A percentile compares a stretch with the other conserved stretches of the same genome.
Conservation (phyloP, 2,113 vertebrate species). For the Megatriorchis doriae region DNA sequence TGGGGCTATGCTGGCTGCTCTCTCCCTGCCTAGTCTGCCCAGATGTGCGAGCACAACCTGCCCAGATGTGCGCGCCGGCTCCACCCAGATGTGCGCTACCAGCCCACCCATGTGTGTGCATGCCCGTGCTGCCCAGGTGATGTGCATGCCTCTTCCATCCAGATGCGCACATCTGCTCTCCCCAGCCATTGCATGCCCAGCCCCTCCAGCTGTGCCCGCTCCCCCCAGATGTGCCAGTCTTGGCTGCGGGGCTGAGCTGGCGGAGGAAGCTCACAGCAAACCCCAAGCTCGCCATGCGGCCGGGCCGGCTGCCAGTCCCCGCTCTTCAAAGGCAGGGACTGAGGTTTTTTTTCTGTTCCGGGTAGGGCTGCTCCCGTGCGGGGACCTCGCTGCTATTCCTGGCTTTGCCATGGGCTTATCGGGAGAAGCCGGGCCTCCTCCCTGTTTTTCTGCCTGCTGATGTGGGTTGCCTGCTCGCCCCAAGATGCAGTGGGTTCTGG, state of each 20-base stretch:
- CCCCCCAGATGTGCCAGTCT: neutral
- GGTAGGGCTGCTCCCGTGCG: neutral
- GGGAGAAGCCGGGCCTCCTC: slow-evolving; percentile 5
- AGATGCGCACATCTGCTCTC: neutral
- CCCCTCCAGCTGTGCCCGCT: neutral
- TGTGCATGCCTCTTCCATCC: rapidly evolving
- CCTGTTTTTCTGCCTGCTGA: neutral
- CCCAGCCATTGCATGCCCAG: rapidly evolving
- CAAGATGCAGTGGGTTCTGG: neutral
- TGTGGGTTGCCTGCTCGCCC: slow-evolving; percentile 1
- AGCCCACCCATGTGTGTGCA: too few relatives aligned
- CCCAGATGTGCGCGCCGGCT: rapidly evolving
- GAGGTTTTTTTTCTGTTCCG: neutral
- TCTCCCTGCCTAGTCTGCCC: neutral
- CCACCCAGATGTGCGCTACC: neutral
- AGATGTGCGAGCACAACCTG: neutral
- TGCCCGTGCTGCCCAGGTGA: rapidly evolving
- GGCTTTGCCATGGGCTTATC: slow-evolving; percentile 42
- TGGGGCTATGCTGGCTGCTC: neutral
- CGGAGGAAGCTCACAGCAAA: neutral
- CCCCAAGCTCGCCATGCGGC: neutral
- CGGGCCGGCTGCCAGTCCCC: neutral
- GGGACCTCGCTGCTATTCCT: slow-evolving; percentile 45
- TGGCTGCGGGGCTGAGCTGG: neutral
- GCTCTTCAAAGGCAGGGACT: neutral